These are phyloP conservation scores for Mugil cephalus DNA, from an alignment of 2,113 vertebrate species.

Conservation along the genomic window DNA sequence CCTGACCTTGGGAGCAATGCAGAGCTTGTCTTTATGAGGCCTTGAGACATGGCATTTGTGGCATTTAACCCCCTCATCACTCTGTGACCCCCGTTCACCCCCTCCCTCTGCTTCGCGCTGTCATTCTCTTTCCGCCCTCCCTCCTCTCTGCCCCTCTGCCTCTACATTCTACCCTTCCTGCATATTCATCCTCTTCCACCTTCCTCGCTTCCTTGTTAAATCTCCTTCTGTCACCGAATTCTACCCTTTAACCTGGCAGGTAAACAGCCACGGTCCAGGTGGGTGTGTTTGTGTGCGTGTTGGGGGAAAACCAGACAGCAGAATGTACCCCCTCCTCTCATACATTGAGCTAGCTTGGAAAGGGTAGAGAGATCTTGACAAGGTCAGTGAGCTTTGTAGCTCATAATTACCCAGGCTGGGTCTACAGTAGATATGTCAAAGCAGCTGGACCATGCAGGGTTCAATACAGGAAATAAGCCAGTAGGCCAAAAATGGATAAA, in stretches of 20 bases:
- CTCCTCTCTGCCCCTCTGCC: slow-evolving; percentile 41
- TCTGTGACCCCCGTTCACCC: slow-evolving; percentile 63
- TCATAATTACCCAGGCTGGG: slow-evolving; percentile 78
- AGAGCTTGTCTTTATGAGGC: slow-evolving; percentile 80
- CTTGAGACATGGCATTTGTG: slow-evolving; percentile 81
- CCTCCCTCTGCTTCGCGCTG: slow-evolving; percentile 67
- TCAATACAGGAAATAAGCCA: slow-evolving; percentile 38
- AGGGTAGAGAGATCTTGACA: slow-evolving; percentile 73
- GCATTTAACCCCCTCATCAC: slow-evolving; percentile 81
- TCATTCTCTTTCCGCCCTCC: slow-evolving; percentile 56
- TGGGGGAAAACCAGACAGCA: slow-evolving; percentile 61
- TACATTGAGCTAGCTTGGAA: slow-evolving; percentile 43
- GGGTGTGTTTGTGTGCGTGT: slow-evolving; percentile 50
- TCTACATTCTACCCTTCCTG: slow-evolving; percentile 53
- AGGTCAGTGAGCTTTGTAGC: slow-evolving; percentile 83
- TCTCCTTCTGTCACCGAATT: slow-evolving; percentile 74
- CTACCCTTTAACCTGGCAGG: slow-evolving; percentile 77
- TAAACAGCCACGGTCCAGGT: slow-evolving; percentile 66
- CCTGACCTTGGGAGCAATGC: slow-evolving; percentile 81
- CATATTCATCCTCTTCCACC: slow-evolving; percentile 74
- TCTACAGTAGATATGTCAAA: slow-evolving; percentile 71
- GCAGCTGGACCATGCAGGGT: slow-evolving; percentile 53
- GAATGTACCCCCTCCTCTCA: slow-evolving; percentile 51
- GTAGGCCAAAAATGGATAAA: slow-evolving; percentile 24
- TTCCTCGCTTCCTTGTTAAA: slow-evolving; percentile 67